These are phyloP conservation scores for Ceratotherium simum DNA, from an alignment of 2,113 vertebrate genomes.

Conservation along the genomic window DNA sequence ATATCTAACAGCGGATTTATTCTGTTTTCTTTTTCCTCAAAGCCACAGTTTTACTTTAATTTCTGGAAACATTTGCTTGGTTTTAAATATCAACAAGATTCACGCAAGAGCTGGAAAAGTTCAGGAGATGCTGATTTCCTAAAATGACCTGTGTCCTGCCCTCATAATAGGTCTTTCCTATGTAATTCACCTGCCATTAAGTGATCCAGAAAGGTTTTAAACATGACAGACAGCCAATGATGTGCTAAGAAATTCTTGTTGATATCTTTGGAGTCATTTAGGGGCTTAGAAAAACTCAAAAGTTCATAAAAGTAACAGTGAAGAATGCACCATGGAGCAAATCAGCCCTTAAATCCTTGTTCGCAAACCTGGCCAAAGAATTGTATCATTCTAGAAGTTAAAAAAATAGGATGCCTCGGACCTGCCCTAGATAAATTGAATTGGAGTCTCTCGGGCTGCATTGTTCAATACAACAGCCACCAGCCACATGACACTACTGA, in stretches of 20 bases:
- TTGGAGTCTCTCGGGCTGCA: not conserved
- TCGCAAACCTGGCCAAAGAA: not conserved
- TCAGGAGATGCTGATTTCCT: constrained; percentile 52
- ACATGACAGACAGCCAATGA: constrained; percentile 61
- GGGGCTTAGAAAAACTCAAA: not conserved
- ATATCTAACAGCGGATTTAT: constrained; percentile 6
- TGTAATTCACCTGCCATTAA: constrained; percentile 76
- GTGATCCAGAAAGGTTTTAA: constrained; percentile 71
- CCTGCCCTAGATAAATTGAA: not conserved
- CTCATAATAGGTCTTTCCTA: constrained; percentile 44
- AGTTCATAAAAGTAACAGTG: not conserved
- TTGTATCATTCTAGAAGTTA: not conserved
- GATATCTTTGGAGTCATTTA: constrained; percentile 70
- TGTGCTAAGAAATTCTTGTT: constrained; percentile 55
- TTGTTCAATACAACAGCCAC: not conserved
- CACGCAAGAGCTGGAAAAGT: not conserved
- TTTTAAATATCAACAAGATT: constrained; percentile 56
- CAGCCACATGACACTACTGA: fast-evolving
- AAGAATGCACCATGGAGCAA: not conserved
- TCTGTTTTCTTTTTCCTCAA: not conserved
- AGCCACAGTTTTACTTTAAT: constrained; percentile 3
- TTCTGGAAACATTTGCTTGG: not conserved
- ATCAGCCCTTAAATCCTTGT: not conserved
- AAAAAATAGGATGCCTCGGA: not conserved
- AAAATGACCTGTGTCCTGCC: constrained; percentile 64